These are phyloP conservation scores for Andrena marginata DNA, from an alignment of 2,888 invertebrate species.

Conservation along the genomic window DNA sequence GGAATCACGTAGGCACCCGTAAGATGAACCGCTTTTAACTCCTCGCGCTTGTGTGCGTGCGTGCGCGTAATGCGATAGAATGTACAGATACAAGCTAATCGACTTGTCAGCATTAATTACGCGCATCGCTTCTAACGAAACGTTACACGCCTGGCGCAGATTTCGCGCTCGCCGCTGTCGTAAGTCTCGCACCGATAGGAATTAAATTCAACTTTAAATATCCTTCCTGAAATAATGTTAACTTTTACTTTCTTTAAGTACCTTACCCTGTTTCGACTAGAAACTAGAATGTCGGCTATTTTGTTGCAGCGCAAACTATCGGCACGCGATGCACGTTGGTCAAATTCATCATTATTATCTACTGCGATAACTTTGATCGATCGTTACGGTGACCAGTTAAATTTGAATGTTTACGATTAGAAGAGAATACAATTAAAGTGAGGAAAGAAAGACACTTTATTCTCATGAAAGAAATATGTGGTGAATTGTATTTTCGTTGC, in stretches of 20 bases:
- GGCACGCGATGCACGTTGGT: neutral
- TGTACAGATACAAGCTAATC: constrained; percentile 1
- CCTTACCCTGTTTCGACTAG: neutral
- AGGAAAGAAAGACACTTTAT: neutral
- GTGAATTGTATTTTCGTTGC: neutral
- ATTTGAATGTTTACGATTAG: too few species aligned
- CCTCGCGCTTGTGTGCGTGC: neutral
- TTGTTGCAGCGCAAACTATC: neutral
- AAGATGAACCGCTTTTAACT: constrained; percentile 32
- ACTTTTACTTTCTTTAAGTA: neutral
- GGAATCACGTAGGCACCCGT: constrained; percentile 47
- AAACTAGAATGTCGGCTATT: neutral
- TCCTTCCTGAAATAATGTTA: neutral
- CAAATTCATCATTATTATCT: neutral
- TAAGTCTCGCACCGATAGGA: neutral
- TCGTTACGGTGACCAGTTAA: neutral
- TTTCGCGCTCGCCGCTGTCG: neutral
- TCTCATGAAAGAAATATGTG: neutral
- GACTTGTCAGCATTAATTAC: constrained; percentile 27
- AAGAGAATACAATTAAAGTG: too few species aligned
- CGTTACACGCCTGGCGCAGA: neutral
- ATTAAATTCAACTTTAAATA: neutral
- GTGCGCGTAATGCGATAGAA: neutral
- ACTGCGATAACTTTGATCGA: neutral
- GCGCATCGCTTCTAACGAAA: constrained; percentile 6